Evolutionary conservation across 1,140 invertebrate genomes (phyloP).

Genomic region (Planococcus citri): DNA sequence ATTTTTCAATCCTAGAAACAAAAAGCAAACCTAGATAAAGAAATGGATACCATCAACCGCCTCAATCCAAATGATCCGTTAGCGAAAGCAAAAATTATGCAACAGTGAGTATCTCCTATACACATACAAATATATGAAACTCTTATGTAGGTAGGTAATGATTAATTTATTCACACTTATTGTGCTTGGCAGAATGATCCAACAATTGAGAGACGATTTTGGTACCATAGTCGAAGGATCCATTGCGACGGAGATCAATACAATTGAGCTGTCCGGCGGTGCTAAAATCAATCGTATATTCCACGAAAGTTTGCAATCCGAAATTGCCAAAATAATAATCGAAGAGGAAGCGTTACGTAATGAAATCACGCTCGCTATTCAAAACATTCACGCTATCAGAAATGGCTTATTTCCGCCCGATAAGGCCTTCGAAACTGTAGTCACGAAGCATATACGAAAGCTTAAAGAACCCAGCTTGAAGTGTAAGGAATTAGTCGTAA

Average conservation of each 20-base stretch:
- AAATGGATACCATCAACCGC: slow-evolving; percentile 98
- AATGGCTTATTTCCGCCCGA: slow-evolving; percentile 98
- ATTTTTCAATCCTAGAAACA: no score
- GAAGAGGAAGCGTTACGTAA: slow-evolving; percentile 95
- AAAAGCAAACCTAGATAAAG: slow-evolving; percentile 86
- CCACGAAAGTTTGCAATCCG: slow-evolving; percentile 97
- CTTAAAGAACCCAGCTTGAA: slow-evolving; percentile 95
- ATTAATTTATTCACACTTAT: slow-evolving; percentile 28
- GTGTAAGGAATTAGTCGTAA: slow-evolving; percentile 94
- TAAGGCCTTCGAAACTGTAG: slow-evolving; percentile 99
- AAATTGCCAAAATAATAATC: slow-evolving; percentile 98
- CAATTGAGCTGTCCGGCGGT: slow-evolving; percentile 93
- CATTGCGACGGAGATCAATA: slow-evolving; percentile 86
- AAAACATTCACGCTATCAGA: slow-evolving; percentile 93
- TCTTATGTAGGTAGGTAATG: no score
- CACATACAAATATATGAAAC: no score
- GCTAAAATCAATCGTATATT: slow-evolving; percentile 98
- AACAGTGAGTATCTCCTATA: slow-evolving; percentile 73
- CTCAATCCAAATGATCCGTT: slow-evolving; percentile 95
- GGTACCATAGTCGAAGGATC: slow-evolving; percentile 97
- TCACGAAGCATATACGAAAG: slow-evolving; percentile 94
- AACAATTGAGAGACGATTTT: slow-evolving; percentile 93
- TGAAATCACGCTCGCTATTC: slow-evolving; percentile 97
- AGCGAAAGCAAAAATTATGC: slow-evolving; percentile 98
- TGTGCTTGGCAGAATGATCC: slow-evolving; percentile 76